Evolutionary conservation across 2,113 vertebrate genomes (phyloP), one percentile per base, ranked within the genome.

Genomic region (Ia io): DNA sequence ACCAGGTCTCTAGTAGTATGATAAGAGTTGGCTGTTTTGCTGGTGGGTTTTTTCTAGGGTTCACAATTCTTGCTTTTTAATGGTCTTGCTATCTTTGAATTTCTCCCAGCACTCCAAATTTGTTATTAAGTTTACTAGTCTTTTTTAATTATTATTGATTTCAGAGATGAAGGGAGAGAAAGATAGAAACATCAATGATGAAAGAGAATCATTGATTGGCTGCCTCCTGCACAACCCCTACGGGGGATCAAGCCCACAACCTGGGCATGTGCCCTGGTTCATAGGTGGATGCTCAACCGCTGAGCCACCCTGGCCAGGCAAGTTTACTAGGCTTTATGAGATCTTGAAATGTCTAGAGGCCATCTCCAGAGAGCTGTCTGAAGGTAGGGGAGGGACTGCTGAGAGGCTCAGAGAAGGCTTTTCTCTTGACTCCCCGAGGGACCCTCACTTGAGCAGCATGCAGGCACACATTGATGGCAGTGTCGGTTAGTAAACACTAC

Each of bases 81-180:
- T 84, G 80, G 44, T 28, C n/a, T 96, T 70, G 32, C 80, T 92
- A 3, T 94, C 65, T 96, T 94, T 94, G 32, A 94, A 44, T 90
- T 96, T 92, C 44, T 94, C 30, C 71, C 13, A 65, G 59, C 9
- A 30, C 25, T 91, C 49, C 65, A 88, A 44, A 56, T 95, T 49
- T 85, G 10, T 90, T 78, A 32, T 32, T 95, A 77, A 23, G 12
- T 88, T 94, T 69, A 30, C 86, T 40, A 49, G 51, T 61, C 40
- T 94, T 84, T 73, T 59, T 0, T 23, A 25, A 25, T 59, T 56
- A 56, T 56, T 59, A 59, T 59, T 59, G 56, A 59, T 59, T 59
- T 59, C 9, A 11, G 56, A 59, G 56, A 59, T 59, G 56, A 59
- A 59, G 56, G 23, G 56, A 25, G 56, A 11, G 23, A 59, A 25